Base-by-base conservation (phyloP, 37 sponge, comb jelly and placozoan genomes). In the Agelas oroides region DNA sequence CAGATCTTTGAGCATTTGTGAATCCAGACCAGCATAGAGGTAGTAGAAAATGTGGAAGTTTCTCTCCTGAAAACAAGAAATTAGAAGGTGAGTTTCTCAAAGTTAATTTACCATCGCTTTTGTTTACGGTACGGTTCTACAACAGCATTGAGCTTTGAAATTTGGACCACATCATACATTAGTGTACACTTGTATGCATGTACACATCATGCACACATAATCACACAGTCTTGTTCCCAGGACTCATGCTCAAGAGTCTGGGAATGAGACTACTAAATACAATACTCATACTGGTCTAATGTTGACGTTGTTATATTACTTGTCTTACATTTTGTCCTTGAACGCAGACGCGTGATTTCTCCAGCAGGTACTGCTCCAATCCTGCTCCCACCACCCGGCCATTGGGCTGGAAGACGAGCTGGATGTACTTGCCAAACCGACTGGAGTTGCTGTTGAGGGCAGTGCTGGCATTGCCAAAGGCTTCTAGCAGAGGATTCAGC, bases 31-130 rank as follows among this genome's bases (percentile, higher is more conserved):
- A 74, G 90, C 87, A 65, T 86, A 90, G 27, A 94, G 36, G 62
- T 94, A 89, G 79, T 94, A 94, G 76, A 94, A 94, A 36, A 94
- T 88, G 83, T 94, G 94, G 64, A 87, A 94, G 57, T 94, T 94
- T 14, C 87, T 59, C 64, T 94, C 92, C 92, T 92, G 59, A 21
- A 41, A 34, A 52, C 15, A 57, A 1, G 59, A 28, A 55, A 36
- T 2, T 33, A 2, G 59, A 76, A 8, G 16, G 11, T 76, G 31
- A n/a, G 71, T 52, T 56, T 40, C 13, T 8, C 21, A 78, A 16
- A 25, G 15, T n/a, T n/a, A n/a, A n/a, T n/a, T n/a, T n/a, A n/a
- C n/a, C n/a, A n/a, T n/a, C n/a, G n/a, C n/a, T n/a, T n/a, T n/a
- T n/a, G n/a, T n/a, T n/a, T n/a, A n/a, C n/a, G n/a, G n/a, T n/a